phyloP scores from a whole-genome alignment of 2,797 vertebrate species.

The Rhabdomys pumilio region DNA sequence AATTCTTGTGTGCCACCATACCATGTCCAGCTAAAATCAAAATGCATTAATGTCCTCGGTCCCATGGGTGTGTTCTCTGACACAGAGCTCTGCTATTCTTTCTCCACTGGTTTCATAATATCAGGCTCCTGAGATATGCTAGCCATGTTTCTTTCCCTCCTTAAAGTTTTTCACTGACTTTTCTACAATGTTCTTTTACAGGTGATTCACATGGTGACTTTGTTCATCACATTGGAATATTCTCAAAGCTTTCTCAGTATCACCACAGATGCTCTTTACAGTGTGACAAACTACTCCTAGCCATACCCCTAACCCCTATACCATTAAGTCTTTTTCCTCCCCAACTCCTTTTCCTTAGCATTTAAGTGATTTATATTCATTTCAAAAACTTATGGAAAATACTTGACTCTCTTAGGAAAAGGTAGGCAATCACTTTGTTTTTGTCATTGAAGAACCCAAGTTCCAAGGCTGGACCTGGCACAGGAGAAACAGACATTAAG shows the following conservation, averaged over 20 bases:
- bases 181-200: conserved; percentile 20
- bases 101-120: not conserved
- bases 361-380: conserved; percentile 16
- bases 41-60: not conserved
- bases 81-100: not conserved
- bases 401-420: not conserved
- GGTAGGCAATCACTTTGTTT: not conserved
- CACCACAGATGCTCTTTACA: not conserved
- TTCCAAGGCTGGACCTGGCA: not conserved
- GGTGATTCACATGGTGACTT: not conserved
- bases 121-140: not conserved
- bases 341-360: not conserved
- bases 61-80: no score
- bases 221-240: not conserved
- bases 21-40: not conserved
- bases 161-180: not conserved
- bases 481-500: not conserved
- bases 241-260: not conserved
- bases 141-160: not conserved
- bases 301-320: not conserved
- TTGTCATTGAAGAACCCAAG: not conserved
- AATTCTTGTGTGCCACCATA: not conserved
- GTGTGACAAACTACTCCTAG: not conserved
- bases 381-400: conserved; percentile 14
- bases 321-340: not conserved